phyloP scores from a whole-genome alignment of 2,888 invertebrate genomes.

The Lepidocyrtoides sp. region DNA sequence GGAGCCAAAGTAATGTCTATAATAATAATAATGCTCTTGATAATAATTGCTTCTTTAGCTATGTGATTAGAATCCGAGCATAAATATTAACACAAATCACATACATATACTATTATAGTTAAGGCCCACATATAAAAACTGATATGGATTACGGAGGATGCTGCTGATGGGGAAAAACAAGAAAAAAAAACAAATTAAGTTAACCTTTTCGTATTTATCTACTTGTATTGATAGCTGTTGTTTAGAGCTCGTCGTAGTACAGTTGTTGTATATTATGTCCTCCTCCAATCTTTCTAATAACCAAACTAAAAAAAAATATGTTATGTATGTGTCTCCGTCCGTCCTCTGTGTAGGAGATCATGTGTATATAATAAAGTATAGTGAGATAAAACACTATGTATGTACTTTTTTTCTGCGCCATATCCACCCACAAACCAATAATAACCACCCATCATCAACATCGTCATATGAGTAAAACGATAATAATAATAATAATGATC shows the following conservation, averaged over 20 bases:
- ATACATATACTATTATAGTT: neutral
- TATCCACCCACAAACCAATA: slow-evolving; percentile 70
- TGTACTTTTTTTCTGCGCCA: slow-evolving; percentile 37
- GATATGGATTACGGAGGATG: slow-evolving; percentile 51
- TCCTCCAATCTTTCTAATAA: slow-evolving; percentile 41
- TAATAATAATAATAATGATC: slow-evolving; percentile 41
- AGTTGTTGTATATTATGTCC: slow-evolving; percentile 44
- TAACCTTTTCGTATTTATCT: slow-evolving; percentile 36
- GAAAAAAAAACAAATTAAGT: slow-evolving; percentile 30
- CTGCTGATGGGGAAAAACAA: slow-evolving; percentile 9
- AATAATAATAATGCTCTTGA: slow-evolving; percentile 23
- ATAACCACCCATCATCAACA: slow-evolving; percentile 66
- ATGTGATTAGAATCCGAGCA: neutral
- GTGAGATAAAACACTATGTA: neutral
- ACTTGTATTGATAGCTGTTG: slow-evolving; percentile 16
- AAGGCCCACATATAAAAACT: slow-evolving; percentile 28
- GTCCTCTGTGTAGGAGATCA: slow-evolving; percentile 16
- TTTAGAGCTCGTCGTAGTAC: neutral
- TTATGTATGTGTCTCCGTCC: slow-evolving; percentile 13
- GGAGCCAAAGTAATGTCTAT: slow-evolving; percentile 11
- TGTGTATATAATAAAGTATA: neutral
- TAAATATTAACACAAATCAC: neutral
- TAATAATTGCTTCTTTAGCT: slow-evolving; percentile 33
- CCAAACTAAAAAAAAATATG: neutral
- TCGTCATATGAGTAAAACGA: neutral